Evolutionary conservation across 1,140 invertebrate species (phyloP).

Genomic region (Lerema accius): DNA sequence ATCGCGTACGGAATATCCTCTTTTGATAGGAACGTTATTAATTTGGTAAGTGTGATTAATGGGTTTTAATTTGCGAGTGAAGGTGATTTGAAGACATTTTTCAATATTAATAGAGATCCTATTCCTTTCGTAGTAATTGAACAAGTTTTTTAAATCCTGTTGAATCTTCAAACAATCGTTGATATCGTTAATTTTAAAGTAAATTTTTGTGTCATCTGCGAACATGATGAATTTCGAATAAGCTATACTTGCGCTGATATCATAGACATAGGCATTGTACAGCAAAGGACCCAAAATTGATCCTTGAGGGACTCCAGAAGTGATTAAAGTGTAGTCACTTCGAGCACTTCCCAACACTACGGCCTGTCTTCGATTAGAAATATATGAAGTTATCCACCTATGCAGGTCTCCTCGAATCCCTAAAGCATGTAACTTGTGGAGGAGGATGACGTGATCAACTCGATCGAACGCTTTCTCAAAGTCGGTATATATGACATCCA

Average conservation of each 20-base stretch:
- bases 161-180: not conserved
- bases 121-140: not conserved
- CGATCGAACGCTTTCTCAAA: slow-evolving; percentile 26
- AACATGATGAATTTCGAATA: slow-evolving; percentile 20
- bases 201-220: slow-evolving; percentile 30
- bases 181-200: slow-evolving; percentile 12
- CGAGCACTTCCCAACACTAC: slow-evolving; percentile 2
- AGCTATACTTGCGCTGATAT: slow-evolving; percentile 5
- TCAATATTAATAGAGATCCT: not conserved
- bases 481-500: slow-evolving; percentile 28
- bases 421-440: slow-evolving; percentile 5
- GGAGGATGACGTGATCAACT: slow-evolving; percentile 15
- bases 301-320: slow-evolving; percentile 2
- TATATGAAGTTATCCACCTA: slow-evolving; percentile 16
- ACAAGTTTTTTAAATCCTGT: not conserved
- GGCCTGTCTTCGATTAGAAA: slow-evolving; percentile 21
- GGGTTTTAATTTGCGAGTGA: slow-evolving; percentile 1
- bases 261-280: slow-evolving; percentile 5
- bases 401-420: slow-evolving; percentile 21
- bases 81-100: not conserved
- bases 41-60: not conserved
- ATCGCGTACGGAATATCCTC: not conserved
- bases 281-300: not conserved
- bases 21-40: slow-evolving; percentile 1
- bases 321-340: not conserved